A percentile compares a stretch with the other conserved stretches of the same genome.
Conservation (phyloP, 2,113 vertebrate species). For the Ariopsis seemanni region DNA sequence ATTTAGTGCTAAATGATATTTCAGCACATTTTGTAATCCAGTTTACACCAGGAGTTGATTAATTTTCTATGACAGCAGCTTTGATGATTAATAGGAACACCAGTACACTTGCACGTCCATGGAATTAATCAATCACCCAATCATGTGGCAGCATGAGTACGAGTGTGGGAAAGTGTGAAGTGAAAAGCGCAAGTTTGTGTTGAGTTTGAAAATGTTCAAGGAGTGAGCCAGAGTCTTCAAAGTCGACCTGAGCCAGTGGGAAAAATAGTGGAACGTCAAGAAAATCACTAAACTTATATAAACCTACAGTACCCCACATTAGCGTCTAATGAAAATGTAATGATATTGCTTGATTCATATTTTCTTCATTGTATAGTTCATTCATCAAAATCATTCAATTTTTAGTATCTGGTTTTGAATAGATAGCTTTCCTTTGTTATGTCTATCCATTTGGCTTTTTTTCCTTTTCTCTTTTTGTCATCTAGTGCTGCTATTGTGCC, state of each 20-base stretch:
- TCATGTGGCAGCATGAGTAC: not conserved
- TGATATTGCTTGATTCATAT: no score
- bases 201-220: not conserved
- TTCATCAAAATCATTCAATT: no score
- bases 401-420: no score
- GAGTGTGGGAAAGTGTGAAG: not conserved
- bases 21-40: not conserved
- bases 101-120: not conserved
- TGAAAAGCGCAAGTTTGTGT: not conserved
- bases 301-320: no score
- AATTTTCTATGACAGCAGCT: not conserved
- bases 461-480: no score
- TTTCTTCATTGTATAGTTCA: no score
- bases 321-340: no score
- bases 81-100: not conserved
- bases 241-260: not conserved
- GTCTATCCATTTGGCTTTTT: no score
- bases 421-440: no score
- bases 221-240: not conserved
- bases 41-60: not conserved
- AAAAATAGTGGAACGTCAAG: not conserved
- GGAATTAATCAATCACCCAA: not conserved
- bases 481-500: no score
- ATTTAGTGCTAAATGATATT: not conserved
- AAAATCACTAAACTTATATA: not conserved